phyloP scores from a whole-genome alignment of 2,888 invertebrate genomes.

The Pheosia gnoma region DNA sequence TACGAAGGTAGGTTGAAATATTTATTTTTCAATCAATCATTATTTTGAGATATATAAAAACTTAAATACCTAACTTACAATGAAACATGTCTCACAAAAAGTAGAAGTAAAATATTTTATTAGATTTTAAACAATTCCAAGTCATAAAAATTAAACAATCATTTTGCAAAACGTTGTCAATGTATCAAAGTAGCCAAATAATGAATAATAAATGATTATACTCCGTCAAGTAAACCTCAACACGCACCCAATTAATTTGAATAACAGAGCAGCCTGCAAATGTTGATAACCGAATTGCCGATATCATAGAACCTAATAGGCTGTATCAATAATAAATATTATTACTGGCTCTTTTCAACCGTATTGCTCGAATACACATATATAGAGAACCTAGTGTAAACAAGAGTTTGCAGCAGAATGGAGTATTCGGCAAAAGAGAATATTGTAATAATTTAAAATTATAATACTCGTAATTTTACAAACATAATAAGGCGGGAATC shows the following conservation, averaged over 20 bases:
- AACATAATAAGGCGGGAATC: no score
- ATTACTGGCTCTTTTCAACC: slow-evolving; percentile 31
- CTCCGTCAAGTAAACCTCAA: slow-evolving; percentile 23
- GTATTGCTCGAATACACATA: neutral
- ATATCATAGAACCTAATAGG: slow-evolving; percentile 33
- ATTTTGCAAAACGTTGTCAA: neutral
- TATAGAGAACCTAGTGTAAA: no score
- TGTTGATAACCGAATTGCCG: slow-evolving; percentile 34
- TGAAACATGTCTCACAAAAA: no score
- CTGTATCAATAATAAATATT: slow-evolving; percentile 38
- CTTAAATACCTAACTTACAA: no score
- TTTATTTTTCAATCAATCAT: neutral
- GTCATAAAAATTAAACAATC: neutral
- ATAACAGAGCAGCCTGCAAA: slow-evolving; percentile 35
- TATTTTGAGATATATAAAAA: no score
- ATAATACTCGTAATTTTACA: no score
- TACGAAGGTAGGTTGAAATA: neutral
- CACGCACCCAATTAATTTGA: slow-evolving; percentile 35
- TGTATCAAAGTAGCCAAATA: neutral
- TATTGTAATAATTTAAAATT: no score
- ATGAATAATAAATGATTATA: slow-evolving; percentile 15
- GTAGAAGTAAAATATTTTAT: no score
- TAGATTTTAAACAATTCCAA: neutral
- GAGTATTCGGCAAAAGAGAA: no score
- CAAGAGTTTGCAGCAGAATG: no score